phyloP scores from a whole-genome alignment of 2,113 vertebrate genomes.

The Phrynosoma blainvillii region DNA sequence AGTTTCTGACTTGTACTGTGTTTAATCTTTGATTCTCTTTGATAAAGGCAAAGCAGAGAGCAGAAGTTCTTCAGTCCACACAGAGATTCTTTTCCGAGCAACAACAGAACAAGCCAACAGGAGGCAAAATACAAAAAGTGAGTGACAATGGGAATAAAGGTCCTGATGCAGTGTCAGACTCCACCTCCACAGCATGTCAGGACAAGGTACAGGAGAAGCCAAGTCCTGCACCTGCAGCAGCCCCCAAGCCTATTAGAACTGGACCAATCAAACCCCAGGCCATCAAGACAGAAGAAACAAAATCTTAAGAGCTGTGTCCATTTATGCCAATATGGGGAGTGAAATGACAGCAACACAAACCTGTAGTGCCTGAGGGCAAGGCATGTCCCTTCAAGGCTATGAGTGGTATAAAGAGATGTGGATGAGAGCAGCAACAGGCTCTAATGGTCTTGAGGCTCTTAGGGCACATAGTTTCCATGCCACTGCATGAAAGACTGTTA shows the following conservation, averaged over 20 bases:
- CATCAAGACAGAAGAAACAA: conserved; percentile 97
- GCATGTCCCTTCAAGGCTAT: conserved; percentile 36
- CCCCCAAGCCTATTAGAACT: conserved; percentile 93
- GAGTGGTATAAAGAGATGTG: conserved; percentile 1
- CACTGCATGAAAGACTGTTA: conserved; percentile 32
- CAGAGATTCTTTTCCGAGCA: conserved; percentile 98
- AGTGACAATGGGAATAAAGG: conserved; percentile 84
- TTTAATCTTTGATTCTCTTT: conserved; percentile 56
- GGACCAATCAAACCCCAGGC: conserved; percentile 99
- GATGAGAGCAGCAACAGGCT: conserved; percentile 29
- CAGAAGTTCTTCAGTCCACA: conserved; percentile 97
- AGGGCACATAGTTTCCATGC: conserved; percentile 41
- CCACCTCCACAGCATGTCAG: conserved; percentile 80
- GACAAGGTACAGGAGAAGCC: conserved; percentile 87
- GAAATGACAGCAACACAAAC: conserved; percentile 47
- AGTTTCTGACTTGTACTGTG: not conserved
- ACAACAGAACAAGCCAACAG: conserved; percentile 89
- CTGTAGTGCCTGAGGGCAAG: conserved; percentile 40
- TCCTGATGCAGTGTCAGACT: conserved; percentile 76
- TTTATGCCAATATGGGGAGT: conserved; percentile 10
- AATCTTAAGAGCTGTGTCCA: conserved; percentile 78
- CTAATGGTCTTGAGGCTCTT: conserved; percentile 42
- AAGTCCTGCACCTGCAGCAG: conserved; percentile 69
- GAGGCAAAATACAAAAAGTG: conserved; percentile 84
- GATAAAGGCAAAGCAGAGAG: conserved; percentile 95